phyloP scores from a whole-genome alignment of 2,888 invertebrate genomes.

The Drosophila tanythrix region DNA sequence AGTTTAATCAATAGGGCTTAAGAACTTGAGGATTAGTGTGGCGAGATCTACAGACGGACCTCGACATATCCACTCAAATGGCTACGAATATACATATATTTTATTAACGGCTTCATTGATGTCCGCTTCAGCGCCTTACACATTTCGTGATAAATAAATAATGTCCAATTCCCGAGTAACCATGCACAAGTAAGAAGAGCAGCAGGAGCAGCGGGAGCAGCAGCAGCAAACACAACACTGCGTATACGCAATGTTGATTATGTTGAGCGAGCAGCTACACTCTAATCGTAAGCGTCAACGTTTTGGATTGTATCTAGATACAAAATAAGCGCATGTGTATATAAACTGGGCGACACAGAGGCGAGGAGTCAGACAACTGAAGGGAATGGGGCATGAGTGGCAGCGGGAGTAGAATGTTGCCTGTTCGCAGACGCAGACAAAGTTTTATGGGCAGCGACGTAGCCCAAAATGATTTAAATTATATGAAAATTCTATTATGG shows the following conservation, averaged over 20 bases:
- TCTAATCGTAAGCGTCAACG: slow-evolving; percentile 3
- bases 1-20: background rate
- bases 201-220: background rate
- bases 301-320: slow-evolving; percentile 57
- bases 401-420: background rate
- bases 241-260: slow-evolving; percentile 14
- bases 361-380: background rate
- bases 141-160: background rate
- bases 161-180: background rate
- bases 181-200: background rate
- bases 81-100: background rate
- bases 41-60: background rate
- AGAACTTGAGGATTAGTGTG: background rate
- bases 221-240: background rate
- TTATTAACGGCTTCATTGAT: background rate
- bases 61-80: background rate
- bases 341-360: background rate
- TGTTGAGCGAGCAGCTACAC: slow-evolving; percentile 33
- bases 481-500: slow-evolving; percentile 60
- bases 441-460: slow-evolving; percentile 61
- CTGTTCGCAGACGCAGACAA: background rate
- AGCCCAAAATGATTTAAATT: slow-evolving; percentile 72
- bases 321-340: slow-evolving; percentile 14
- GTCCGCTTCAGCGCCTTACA: background rate
- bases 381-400: background rate